Evolutionary conservation across 2,113 vertebrate genomes (phyloP).

Genomic region (Lycaon pictus): DNA sequence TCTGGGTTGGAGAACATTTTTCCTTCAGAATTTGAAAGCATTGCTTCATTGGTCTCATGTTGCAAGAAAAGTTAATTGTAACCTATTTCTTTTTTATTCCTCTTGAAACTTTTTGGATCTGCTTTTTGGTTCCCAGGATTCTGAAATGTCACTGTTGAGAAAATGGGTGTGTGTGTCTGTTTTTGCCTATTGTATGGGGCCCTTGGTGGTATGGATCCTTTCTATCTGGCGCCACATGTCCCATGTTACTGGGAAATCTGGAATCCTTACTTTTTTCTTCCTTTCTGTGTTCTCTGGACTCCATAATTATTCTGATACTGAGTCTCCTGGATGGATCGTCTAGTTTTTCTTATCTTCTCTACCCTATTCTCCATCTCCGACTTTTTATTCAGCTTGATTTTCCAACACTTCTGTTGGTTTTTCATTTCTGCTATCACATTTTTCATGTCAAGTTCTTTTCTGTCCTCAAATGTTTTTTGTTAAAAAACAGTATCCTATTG

Average conservation of each 20-base stretch:
- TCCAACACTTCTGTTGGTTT: not conserved
- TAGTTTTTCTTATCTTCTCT: not conserved
- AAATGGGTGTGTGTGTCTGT: not conserved
- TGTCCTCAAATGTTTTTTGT: not conserved
- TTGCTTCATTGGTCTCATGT: not conserved
- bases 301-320: not conserved
- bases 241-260: not conserved
- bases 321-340: not conserved
- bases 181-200: not conserved
- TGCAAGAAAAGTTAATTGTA: not conserved
- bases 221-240: accelerated
- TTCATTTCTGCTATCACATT: not conserved
- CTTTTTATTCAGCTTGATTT: not conserved
- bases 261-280: not conserved
- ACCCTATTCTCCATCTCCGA: not conserved
- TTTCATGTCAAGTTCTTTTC: not conserved
- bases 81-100: not conserved
- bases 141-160: not conserved
- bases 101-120: not conserved
- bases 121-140: not conserved
- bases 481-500: not conserved
- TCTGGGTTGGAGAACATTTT: not conserved
- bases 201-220: too few relatives aligned
- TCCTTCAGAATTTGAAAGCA: not conserved
- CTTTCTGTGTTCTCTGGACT: not conserved